Evolutionary conservation across 2,113 vertebrate species (phyloP), one percentile per base, ranked within the genome.

Genomic region (Hepsetus odoe): DNA sequence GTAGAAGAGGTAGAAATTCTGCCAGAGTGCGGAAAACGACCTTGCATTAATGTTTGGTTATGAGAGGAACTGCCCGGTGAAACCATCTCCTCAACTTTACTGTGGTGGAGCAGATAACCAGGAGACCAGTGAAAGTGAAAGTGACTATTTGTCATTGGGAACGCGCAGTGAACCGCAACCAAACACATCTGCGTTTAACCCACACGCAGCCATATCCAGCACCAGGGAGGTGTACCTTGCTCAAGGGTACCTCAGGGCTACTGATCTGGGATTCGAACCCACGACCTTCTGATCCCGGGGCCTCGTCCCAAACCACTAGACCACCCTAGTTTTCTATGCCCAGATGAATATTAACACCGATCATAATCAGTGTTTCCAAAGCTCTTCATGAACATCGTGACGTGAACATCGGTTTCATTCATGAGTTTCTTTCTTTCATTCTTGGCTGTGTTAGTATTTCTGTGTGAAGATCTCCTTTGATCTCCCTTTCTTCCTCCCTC

Each of bases 331-430:
- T 12, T 61, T 61, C 26, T n/a, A n/a, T n/a, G n/a, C 26, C 22
- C 26, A 16, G 12, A 26, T 4, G 18, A 18, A 32, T 61, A 28
- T 32, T 28, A 32, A 16, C 30, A 30, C 7, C 32, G 58, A 14
- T 61, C 30, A 64, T 20, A 64, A 64, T 64, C 1, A 64, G 64
- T 64, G 9, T n/a, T n/a, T n/a, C n/a, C n/a, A 35, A 55, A 14
- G n/a, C 11, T 33, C 22, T 24, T 35, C 13, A 42, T 53, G 49
- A 33, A 28, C 40, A 35, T 16, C 5, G 16, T 58, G 32, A 8
- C 24, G 22, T 51, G 13, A n/a, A n/a, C n/a, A 18, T 76, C 66
- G 46, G 55, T 65, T 66, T 76, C 46, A 76, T 56, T 66, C 46
- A 66, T 18, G 14, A 38, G 51, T 51, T 44, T 20, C 28, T 12